Percentiles rank a stretch among this genome's conserved stretches.
phyloP scores from a whole-genome alignment of 2,113 vertebrate genomes.

The Colaptes auratus region DNA sequence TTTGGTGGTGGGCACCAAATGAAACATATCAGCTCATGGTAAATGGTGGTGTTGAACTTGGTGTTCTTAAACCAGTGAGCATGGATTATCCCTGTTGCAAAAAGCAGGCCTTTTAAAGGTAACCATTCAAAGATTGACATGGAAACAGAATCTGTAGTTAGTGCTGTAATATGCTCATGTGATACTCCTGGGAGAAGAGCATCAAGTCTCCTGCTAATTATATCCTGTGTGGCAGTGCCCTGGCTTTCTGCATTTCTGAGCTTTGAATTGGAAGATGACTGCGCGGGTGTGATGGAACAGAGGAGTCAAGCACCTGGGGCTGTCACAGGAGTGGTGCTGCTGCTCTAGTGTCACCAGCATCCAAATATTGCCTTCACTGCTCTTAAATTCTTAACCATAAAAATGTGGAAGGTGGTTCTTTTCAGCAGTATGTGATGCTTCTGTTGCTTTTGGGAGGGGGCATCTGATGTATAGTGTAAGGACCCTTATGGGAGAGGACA shows the following conservation, averaged over 20 bases:
- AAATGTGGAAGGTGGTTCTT: background rate
- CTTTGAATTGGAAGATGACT: background rate
- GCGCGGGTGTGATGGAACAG: background rate
- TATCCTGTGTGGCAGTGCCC: background rate
- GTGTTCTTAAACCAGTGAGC: background rate
- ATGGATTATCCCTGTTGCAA: background rate
- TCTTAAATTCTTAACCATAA: background rate
- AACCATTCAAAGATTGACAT: background rate
- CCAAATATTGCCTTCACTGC: background rate
- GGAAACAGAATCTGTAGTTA: background rate
- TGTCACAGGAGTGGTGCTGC: background rate
- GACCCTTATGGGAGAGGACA: background rate
- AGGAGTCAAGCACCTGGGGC: background rate
- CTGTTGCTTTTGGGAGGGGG: fast-evolving
- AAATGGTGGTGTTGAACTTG: background rate
- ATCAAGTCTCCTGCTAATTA: background rate
- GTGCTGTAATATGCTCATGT: background rate
- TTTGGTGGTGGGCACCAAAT: background rate
- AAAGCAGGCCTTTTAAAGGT: background rate
- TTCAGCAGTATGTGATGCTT: background rate
- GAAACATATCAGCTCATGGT: background rate
- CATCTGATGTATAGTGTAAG: fast-evolving
- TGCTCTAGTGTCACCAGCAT: background rate
- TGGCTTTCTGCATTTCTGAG: fast-evolving
- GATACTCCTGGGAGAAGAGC: background rate